Evolutionary conservation across 1,140 invertebrate genomes (phyloP), one percentile per base, ranked within the genome.

Genomic region (Chlorops oryzae): DNA sequence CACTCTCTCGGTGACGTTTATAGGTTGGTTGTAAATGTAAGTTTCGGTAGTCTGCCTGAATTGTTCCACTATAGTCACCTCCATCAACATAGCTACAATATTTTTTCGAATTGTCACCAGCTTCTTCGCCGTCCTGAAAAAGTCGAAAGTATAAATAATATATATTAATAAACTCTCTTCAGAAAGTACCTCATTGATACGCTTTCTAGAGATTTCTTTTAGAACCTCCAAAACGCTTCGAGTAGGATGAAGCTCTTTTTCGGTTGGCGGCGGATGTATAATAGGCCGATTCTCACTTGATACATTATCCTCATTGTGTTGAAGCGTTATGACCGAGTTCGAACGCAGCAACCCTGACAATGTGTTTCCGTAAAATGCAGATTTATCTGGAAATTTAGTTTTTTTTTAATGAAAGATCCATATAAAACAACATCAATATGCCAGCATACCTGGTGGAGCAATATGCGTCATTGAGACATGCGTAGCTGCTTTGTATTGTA

Each of bases 121-220:
- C n/a, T n/a, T n/a, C n/a, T n/a, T n/a, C n/a, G n/a, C n/a, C n/a
- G n/a, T n/a, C n/a, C n/a, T n/a, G n/a, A n/a, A n/a, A n/a, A n/a
- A n/a, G n/a, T n/a, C n/a, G n/a, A n/a, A n/a, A n/a, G n/a, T n/a
- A n/a, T n/a, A n/a, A n/a, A n/a, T n/a, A n/a, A n/a, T n/a, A n/a
- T n/a, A n/a, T n/a, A n/a, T n/a, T n/a, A n/a, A n/a, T n/a, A n/a
- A n/a, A n/a, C n/a, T n/a, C n/a, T n/a, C n/a, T n/a, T n/a, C n/a
- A n/a, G n/a, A n/a, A n/a, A n/a, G n/a, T n/a, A n/a, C n/a, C n/a
- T n/a, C n/a, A n/a, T 75, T 74, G 6, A 77, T 76, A 15, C 75
- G 65, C 60, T 77, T 76, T n/a, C 74, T 58, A 2, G 75, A 77
- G 25, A 77, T 77, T 55, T 77, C 75, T 52, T 76, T 77, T 1